Conservation (phyloP, 2,888 invertebrate species). For the Antitype chi region DNA sequence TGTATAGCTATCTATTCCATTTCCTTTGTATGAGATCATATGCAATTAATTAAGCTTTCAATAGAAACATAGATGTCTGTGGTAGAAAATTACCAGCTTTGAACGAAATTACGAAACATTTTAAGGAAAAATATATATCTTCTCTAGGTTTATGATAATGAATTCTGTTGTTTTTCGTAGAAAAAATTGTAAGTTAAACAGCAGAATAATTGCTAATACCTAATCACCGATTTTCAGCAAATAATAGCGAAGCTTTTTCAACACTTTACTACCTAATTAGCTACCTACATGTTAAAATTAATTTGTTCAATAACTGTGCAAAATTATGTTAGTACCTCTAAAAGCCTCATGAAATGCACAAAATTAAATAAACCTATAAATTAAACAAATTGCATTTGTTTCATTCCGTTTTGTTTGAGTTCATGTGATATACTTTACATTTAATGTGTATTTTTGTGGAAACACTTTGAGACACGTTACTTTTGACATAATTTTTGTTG, state of each 20-base stretch:
- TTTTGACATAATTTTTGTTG: slow-evolving; percentile 60
- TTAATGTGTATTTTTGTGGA: slow-evolving; percentile 37
- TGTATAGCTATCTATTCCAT: neutral
- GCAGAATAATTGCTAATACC: neutral
- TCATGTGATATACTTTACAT: slow-evolving; percentile 26
- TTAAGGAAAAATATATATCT: slow-evolving; percentile 13
- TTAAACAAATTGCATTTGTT: slow-evolving; percentile 9
- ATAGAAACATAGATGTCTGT: slow-evolving; percentile 6
- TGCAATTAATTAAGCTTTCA: slow-evolving; percentile 3
- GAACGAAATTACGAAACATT: neutral
- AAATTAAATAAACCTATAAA: slow-evolving; percentile 15
- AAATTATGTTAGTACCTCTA: slow-evolving; percentile 28
- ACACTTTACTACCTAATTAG: neutral
- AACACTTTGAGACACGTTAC: slow-evolving; percentile 27
- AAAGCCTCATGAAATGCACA: slow-evolving; percentile 35
- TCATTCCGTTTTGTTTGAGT: slow-evolving; percentile 14
- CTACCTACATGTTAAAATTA: slow-evolving; percentile 6
- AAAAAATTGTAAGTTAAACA: slow-evolving; percentile 5
- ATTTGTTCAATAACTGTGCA: slow-evolving; percentile 22
- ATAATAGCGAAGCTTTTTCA: neutral
- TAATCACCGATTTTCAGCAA: slow-evolving; percentile 8
- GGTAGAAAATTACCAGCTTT: neutral
- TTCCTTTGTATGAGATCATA: neutral
- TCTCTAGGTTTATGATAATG: neutral
- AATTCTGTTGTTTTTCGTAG: neutral